Percentiles rank a stretch among this genome's conserved stretches.
These are phyloP conservation scores for Chroicocephalus ridibundus DNA, from an alignment of 2,113 vertebrate species.

Conservation along the genomic window DNA sequence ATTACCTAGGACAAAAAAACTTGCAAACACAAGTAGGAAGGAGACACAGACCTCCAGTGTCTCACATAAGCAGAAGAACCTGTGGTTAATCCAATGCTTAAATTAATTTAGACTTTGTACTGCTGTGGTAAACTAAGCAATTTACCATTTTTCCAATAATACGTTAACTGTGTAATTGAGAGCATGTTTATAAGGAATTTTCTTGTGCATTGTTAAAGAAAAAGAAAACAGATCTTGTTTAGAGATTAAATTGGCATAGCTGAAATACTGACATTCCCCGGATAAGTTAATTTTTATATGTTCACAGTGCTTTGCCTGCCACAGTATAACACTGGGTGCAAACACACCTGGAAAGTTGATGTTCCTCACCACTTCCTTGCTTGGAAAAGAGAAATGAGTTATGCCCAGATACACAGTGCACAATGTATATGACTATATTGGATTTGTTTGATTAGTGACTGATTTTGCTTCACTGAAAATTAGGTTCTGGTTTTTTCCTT, in stretches of 20 bases:
- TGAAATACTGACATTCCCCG: not conserved
- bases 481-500: not conserved
- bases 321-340: not conserved
- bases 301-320: not conserved
- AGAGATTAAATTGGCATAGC: not conserved
- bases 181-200: not conserved
- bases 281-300: not conserved
- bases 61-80: not conserved
- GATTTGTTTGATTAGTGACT: not conserved
- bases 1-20: not conserved
- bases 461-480: not conserved
- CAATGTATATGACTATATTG: not conserved
- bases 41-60: not conserved
- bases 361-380: not conserved
- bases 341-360: not conserved
- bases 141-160: not conserved
- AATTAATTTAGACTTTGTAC: not conserved
- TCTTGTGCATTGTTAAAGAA: not conserved
- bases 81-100: not conserved
- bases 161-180: not conserved
- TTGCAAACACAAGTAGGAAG: not conserved
- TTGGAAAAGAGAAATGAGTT: not conserved
- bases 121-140: not conserved
- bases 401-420: accelerated
- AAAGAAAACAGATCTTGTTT: not conserved